Conservation (phyloP, 2,888 invertebrate species). For the Tachystola acroxantha region DNA sequence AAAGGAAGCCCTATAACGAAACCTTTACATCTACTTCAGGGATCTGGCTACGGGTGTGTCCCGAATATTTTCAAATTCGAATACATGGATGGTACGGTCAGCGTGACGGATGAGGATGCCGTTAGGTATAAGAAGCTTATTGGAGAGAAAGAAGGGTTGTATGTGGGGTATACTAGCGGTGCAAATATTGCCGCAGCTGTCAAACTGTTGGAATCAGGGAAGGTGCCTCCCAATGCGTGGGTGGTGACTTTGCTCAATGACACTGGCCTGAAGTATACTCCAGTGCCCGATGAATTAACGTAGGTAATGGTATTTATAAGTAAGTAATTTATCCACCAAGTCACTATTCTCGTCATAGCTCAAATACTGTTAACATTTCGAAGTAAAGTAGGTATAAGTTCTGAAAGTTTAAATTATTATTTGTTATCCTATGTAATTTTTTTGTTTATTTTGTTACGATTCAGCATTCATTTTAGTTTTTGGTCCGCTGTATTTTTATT, state of each 20-base stretch:
- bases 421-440: too few species aligned
- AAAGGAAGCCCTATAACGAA: constrained; percentile 59
- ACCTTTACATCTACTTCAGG: constrained; percentile 63
- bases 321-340: too few species aligned
- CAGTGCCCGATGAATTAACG: constrained; percentile 39
- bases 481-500: too few species aligned
- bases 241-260: constrained; percentile 61
- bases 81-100: constrained; percentile 54
- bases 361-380: too few species aligned
- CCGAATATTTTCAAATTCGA: constrained; percentile 60
- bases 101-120: constrained; percentile 59
- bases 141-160: constrained; percentile 62
- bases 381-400: too few species aligned
- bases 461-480: too few species aligned
- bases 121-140: constrained; percentile 49
- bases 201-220: constrained; percentile 54
- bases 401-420: too few species aligned
- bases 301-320: too few species aligned
- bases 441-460: too few species aligned
- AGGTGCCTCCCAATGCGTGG: constrained; percentile 56
- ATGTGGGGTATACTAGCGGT: constrained; percentile 65
- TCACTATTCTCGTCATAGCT: too few species aligned
- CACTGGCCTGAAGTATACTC: constrained; percentile 62
- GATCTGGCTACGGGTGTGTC: constrained; percentile 64
- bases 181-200: constrained; percentile 68